Percentiles rank a stretch among this genome's conserved stretches.
Evolutionary conservation across 2,113 vertebrate species (phyloP).

Genomic region (Sinocyclocheilus rhinocerous): DNA sequence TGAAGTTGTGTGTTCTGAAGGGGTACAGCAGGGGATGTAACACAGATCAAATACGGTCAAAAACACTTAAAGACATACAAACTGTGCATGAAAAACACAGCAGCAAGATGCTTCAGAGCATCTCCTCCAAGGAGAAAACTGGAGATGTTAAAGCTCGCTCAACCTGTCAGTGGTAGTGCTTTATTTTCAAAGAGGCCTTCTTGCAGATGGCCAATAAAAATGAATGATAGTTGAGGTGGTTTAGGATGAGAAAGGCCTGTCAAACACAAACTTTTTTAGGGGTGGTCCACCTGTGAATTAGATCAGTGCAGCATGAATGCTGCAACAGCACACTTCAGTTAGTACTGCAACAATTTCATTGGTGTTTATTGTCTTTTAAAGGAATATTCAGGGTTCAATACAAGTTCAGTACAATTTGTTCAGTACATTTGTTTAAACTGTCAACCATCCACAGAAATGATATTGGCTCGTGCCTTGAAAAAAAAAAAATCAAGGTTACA

Average conservation of each 20-base stretch:
- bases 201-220: constrained; percentile 47
- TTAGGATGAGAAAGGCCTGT: constrained; percentile 54
- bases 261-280: constrained; percentile 50
- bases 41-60: constrained; percentile 22
- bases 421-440: background rate
- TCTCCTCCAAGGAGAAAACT: constrained; percentile 46
- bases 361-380: too few relatives aligned
- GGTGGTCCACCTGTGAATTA: constrained; percentile 65
- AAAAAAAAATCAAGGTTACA: too few relatives aligned
- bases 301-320: constrained; percentile 56
- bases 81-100: constrained; percentile 36
- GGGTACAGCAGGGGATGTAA: constrained; percentile 10
- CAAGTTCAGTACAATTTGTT: background rate
- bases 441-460: background rate
- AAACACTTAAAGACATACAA: constrained; percentile 24
- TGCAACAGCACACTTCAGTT: constrained; percentile 47
- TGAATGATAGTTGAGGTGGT: constrained; percentile 68
- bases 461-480: background rate
- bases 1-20: constrained; percentile 21
- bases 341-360: background rate
- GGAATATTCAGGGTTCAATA: too few relatives aligned
- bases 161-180: constrained; percentile 71
- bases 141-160: constrained; percentile 43
- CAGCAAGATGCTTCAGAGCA: constrained; percentile 34
- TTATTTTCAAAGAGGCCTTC: constrained; percentile 71